Evolutionary conservation across 2,888 invertebrate genomes (phyloP), one percentile per base, ranked within the genome.

Genomic region (Cheilosia soror): DNA sequence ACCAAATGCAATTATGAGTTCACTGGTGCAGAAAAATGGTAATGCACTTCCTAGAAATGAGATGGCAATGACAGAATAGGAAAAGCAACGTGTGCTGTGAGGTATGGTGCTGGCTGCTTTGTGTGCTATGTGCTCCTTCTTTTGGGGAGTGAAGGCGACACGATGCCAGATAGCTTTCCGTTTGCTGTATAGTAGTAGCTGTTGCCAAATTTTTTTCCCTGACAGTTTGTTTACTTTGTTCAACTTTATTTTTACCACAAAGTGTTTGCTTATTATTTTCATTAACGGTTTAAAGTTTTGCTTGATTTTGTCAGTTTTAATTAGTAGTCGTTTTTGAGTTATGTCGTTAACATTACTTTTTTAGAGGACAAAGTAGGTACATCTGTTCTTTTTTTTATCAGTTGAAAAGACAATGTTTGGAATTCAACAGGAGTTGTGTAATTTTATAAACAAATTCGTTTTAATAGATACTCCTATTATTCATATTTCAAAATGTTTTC

Each of bases 1-100:
- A 49, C 62, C 55, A 62, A 72, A 80, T 68, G 55, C 75, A 80
- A 80, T 75, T 69, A 80, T 68, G 66, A 73, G 68, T 29, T 80
- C 73, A 68, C 80, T 75, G 68, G 75, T 68, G 73, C 62, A 47
- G 65, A 51, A 73, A 81, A 81, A 81, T 65, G 49, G 15, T 58
- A 69, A 76, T 71, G 42, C 53, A 69, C 63, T 69, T 69, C 60
- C 76, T 58, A 53, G 58, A 58, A 49, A 51, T 40, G 42, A 42
- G 58, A 29, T 7, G 29, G 40, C 27, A 37, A 15, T 6, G 5
- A 7, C 15, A 6, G 9, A 20, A 47, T 7, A 7, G 62, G 47
- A 13, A 1, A 6, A 5, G 37, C 33, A 27, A 65, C 33, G 25
- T 27, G 15, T 9, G 37, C 51, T 6, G 11, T 55, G 29, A 42